These are phyloP conservation scores for Danio albolineatus DNA, from an alignment of 2,797 vertebrate genomes.

Conservation along the genomic window DNA sequence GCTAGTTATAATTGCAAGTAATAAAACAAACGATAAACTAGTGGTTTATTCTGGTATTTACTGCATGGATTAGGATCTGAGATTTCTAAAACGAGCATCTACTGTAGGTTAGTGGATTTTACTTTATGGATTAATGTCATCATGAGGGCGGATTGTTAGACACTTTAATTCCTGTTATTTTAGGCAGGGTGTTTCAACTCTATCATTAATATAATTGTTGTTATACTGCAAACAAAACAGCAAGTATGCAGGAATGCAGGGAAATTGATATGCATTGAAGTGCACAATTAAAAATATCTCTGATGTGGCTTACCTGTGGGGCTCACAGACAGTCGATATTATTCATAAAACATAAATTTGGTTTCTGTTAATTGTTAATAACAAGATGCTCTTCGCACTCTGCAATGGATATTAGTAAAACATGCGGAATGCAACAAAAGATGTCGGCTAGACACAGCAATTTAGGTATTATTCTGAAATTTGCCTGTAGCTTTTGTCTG, in stretches of 20 bases:
- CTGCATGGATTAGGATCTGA: slow-evolving; percentile 28
- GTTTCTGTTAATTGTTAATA: slow-evolving; percentile 51
- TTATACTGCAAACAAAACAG: slow-evolving; percentile 35
- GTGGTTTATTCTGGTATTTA: slow-evolving; percentile 30
- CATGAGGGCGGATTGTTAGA: slow-evolving; percentile 20
- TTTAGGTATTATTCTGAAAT: background rate
- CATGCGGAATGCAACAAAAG: slow-evolving; percentile 37
- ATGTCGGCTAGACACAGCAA: slow-evolving; percentile 4
- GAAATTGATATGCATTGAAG: slow-evolving; percentile 8
- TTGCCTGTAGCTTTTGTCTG: background rate
- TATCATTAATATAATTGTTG: slow-evolving; percentile 33
- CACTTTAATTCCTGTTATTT: slow-evolving; percentile 9
- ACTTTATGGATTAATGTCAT: slow-evolving; percentile 12
- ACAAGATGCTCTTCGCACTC: slow-evolving; percentile 37
- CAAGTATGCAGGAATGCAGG: slow-evolving; percentile 28
- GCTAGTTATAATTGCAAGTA: slow-evolving; percentile 14
- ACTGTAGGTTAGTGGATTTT: slow-evolving; percentile 53
- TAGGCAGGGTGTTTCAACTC: background rate
- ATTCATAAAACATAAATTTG: slow-evolving; percentile 35
- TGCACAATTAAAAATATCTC: slow-evolving; percentile 21
- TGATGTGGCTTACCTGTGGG: slow-evolving; percentile 57
- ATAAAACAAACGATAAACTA: slow-evolving; percentile 35
- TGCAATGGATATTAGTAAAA: slow-evolving; percentile 36
- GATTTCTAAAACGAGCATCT: slow-evolving; percentile 32
- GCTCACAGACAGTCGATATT: slow-evolving; percentile 55